Conservation (phyloP, 2,113 vertebrate genomes). For the Geococcyx californianus region DNA sequence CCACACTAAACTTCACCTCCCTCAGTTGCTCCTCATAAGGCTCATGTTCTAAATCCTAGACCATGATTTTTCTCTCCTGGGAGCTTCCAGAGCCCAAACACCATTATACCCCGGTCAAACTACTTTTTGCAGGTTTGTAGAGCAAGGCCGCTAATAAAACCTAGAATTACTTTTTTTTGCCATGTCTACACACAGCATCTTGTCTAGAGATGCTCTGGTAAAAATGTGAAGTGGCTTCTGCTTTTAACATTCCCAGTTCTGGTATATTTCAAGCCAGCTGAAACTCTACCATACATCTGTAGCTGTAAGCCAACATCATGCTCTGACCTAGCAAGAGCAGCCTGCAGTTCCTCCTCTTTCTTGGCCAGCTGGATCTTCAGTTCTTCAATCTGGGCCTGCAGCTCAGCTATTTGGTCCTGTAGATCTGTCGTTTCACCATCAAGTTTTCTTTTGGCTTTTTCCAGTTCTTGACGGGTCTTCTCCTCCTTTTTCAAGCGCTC, state of each 20-base stretch:
- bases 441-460: conserved; percentile 96
- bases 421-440: conserved; percentile 95
- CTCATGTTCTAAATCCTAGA: too few relatives aligned
- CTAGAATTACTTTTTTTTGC: not conserved
- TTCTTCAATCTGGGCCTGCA: conserved; percentile 95
- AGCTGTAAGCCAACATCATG: not conserved
- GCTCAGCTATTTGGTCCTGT: conserved; percentile 95
- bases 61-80: too few relatives aligned
- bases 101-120: rapidly evolving
- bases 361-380: conserved; percentile 92
- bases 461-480: conserved; percentile 94
- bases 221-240: rapidly evolving
- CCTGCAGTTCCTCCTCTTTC: conserved; percentile 95
- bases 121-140: not conserved
- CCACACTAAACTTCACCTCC: too few relatives aligned
- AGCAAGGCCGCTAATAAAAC: not conserved
- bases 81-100: not conserved
- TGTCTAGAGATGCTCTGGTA: not conserved
- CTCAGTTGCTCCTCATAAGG: too few relatives aligned
- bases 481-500: conserved; percentile 98
- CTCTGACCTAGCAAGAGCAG: conserved; percentile 86
- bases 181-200: not conserved
- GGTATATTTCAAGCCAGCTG: not conserved
- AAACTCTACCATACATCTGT: not conserved
- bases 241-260: not conserved